Evolutionary conservation across 2,113 vertebrate genomes (phyloP), one percentile per base, ranked within the genome.

Genomic region (Tenebrosternarchus preto): DNA sequence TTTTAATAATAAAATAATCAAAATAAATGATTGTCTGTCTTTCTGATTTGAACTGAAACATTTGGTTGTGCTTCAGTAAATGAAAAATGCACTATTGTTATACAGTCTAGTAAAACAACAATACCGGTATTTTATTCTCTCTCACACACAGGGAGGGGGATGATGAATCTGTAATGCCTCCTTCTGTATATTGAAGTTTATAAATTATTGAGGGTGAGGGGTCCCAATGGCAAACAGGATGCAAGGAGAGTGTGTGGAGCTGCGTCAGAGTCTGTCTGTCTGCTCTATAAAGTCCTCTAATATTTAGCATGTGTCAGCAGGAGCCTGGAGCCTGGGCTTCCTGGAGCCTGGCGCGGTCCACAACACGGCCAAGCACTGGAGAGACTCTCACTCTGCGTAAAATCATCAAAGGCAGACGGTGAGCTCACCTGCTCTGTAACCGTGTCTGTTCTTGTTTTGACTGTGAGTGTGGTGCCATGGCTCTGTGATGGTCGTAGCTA

Each of bases 1-100:
- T 93, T 94, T 96, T 95, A 94, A 93, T 93, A 95, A 94, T 94
- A 95, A 95, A 94, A 94, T 91, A 88, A 81, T 87, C 81, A 86
- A 90, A 92, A 90, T 57, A 33, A 72, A 72, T 5, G 0, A 22
- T 22, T 55, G 59, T 7, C 29, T 71, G 36, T 72, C 72, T 77
- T 68, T 11, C 19, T 85, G 56, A 53, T 68, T 78, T 16, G 0
- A 57, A 50, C 43, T 29, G 19, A 20, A 19, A 17, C 12, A 24
- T 60, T 8, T 1, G 15, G 43, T 11, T 60, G 24, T 20, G 1
- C 8, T 60, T 60, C 5, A 7, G 22, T 60, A 24, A 11, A 60
- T 60, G 2, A 9, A 24, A 60, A 60, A 61, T 61, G 12, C 24
- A 61, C 6, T 29, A 31, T 8, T 29, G 27, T 33, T 20, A 2